Percentiles rank a stretch among this genome's conserved stretches.
Conservation (phyloP, 2,797 vertebrate genomes). For the Chloroceryle amazona region DNA sequence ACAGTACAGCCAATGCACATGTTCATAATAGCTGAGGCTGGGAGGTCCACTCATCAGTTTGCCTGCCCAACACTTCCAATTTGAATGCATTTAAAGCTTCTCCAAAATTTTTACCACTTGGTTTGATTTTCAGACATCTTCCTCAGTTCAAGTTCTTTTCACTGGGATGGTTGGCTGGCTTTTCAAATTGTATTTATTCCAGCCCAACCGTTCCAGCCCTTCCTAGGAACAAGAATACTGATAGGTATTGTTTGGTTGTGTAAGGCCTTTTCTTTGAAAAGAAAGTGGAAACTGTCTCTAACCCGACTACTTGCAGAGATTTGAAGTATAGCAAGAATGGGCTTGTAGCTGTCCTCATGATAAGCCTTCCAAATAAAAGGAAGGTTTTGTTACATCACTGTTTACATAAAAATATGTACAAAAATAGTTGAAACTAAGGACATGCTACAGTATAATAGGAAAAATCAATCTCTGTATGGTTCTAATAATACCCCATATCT, state of each 20-base stretch:
- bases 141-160: neutral
- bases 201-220: neutral
- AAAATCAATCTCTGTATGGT: neutral
- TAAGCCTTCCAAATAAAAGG: neutral
- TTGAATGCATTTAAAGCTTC: neutral
- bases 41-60: neutral
- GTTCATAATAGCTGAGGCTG: neutral
- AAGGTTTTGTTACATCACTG: neutral
- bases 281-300: neutral
- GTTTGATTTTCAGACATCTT: constrained; percentile 29
- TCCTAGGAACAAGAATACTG: neutral
- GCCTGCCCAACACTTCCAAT: constrained; percentile 5
- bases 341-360: neutral
- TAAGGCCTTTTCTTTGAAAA: neutral
- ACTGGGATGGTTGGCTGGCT: constrained; percentile 15
- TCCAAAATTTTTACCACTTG: constrained; percentile 4
- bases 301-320: neutral
- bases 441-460: neutral
- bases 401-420: neutral
- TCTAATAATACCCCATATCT: neutral
- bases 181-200: constrained; percentile 64
- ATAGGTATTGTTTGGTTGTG: neutral
- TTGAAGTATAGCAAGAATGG: neutral
- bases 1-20: neutral
- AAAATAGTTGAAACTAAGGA: neutral